Evolutionary conservation across 1,140 invertebrate genomes (phyloP), one percentile per base, ranked within the genome.

Genomic region (Caenorhabditis brenneri): DNA sequence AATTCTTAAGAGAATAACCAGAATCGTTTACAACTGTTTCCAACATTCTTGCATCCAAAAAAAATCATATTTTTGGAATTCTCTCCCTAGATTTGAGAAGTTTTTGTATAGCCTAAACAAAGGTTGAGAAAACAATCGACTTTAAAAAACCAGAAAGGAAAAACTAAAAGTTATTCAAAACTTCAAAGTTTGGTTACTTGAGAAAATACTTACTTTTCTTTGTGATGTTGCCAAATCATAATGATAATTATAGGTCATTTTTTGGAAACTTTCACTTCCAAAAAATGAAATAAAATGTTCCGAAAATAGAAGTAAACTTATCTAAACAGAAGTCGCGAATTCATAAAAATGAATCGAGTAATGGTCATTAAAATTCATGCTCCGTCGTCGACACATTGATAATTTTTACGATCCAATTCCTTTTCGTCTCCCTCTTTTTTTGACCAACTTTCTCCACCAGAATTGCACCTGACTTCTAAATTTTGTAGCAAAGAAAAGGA

Each of bases 171-270:
- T n/a, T n/a, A n/a, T n/a, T n/a, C n/a, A 42, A 42, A 12, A 42
- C 12, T 42, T 42, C 39, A 42, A 36, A 27, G 7, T 58, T 33
- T 19, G 22, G 4, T n/a, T 51, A 19, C 29, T 27, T 10, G 22
- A 55, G 1, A 22, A 46, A 42, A 1, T 42, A 74, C 65, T 74
- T 42, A 74, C 65, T 74, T 74, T 74, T 74, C 65, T 39, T 31
- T 74, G 65, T 4, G 81, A 82, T 39, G 81, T 82, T 3, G 81
- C 81, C 29, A 82, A 46, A 60, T 82, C 81, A 42, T 82, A 82
- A 12, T 82, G 55, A 46, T 82, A 82, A n/a, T 82, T 82, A 46
- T 82, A 82, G 19, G 81, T 42, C 81, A 82, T 82, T 27, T 46
- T 24, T 46, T 9, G 5, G 5, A 9, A 58, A 58, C 53, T 9